phyloP scores from a whole-genome alignment of 1,140 invertebrate genomes.

The Macrostomum lignano region DNA sequence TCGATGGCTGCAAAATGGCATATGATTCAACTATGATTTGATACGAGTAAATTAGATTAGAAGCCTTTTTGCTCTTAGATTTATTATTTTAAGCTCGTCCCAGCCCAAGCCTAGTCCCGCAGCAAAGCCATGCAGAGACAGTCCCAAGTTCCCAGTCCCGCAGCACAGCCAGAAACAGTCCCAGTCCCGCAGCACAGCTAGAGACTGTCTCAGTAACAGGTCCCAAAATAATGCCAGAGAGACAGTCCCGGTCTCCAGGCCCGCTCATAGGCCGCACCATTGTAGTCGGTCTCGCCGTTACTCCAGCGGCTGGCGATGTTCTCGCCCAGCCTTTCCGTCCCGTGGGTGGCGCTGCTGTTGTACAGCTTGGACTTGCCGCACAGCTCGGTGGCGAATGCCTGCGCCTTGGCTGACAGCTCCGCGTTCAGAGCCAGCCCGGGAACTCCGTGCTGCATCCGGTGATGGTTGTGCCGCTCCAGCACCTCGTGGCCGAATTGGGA shows the following conservation, averaged over 20 bases:
- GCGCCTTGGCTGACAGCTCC: slow-evolving; percentile 34
- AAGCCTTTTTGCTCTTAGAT: no score
- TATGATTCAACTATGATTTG: not conserved
- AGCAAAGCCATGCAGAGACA: no score
- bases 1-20: slow-evolving; percentile 5
- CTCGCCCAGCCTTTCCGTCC: slow-evolving; percentile 17
- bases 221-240: no score
- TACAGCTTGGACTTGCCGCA: slow-evolving; percentile 47
- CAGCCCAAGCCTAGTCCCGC: no score
- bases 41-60: no score
- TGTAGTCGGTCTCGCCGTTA: slow-evolving; percentile 12
- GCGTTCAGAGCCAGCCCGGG: slow-evolving; percentile 37
- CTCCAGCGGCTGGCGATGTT: slow-evolving; percentile 19
- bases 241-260: no score
- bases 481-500: no score
- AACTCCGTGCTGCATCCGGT: slow-evolving; percentile 41
- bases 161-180: no score
- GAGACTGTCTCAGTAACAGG: no score
- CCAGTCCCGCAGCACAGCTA: no score
- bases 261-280: slow-evolving; percentile 12
- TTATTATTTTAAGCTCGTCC: no score
- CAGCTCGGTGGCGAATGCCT: slow-evolving; percentile 53
- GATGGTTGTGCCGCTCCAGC: slow-evolving; percentile 59
- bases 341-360: slow-evolving; percentile 33
- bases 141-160: no score